These are phyloP conservation scores for Tortrix viridana DNA, from an alignment of 2,888 invertebrate genomes.

Conservation along the genomic window DNA sequence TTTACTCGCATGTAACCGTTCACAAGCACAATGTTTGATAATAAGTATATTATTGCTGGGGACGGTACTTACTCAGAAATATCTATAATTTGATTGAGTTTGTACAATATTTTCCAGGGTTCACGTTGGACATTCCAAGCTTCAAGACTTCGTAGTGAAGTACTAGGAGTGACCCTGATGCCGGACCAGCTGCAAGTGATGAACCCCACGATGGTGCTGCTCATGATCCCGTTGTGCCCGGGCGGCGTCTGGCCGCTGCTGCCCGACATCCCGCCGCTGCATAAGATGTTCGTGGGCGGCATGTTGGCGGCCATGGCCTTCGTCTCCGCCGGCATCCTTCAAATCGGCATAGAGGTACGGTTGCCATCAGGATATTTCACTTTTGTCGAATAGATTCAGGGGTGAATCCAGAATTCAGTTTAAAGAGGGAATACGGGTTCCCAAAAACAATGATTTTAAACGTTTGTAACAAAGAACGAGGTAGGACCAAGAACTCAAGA, in stretches of 20 bases:
- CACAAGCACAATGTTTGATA: no score
- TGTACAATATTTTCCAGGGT: slow-evolving; percentile 69
- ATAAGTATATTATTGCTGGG: no score
- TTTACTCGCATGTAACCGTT: no score
- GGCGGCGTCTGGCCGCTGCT: slow-evolving; percentile 73
- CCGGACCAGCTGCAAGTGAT: slow-evolving; percentile 93
- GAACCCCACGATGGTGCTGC: slow-evolving; percentile 88
- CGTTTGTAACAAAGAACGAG: no score
- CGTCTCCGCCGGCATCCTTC: slow-evolving; percentile 86
- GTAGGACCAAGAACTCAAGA: no score
- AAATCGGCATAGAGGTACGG: slow-evolving; percentile 81
- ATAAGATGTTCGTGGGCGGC: slow-evolving; percentile 91
- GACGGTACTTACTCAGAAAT: no score
- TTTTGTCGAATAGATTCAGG: no score
- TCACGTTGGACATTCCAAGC: slow-evolving; percentile 93
- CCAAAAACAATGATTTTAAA: no score
- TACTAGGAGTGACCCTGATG: slow-evolving; percentile 79
- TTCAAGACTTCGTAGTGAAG: slow-evolving; percentile 86
- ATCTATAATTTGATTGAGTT: no score
- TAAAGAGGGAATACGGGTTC: no score
- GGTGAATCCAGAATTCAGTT: no score
- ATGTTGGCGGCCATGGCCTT: slow-evolving; percentile 87
- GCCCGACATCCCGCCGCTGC: slow-evolving; percentile 83
- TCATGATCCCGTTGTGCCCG: slow-evolving; percentile 87
- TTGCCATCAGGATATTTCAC: neutral